phyloP scores from a whole-genome alignment of 1,140 invertebrate species.

The Cydia strobilella region DNA sequence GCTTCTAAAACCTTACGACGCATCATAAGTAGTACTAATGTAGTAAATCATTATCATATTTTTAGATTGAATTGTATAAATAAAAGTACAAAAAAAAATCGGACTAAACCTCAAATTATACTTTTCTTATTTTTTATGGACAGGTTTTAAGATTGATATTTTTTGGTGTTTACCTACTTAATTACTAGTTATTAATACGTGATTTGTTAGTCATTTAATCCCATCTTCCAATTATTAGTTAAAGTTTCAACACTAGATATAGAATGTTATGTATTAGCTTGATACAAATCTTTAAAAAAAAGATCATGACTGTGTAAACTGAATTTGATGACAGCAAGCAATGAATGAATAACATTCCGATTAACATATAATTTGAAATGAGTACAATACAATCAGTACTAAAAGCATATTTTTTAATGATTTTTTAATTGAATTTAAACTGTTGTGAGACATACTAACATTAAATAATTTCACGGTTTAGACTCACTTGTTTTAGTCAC shows the following conservation, averaged over 20 bases:
- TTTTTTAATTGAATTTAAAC: no score
- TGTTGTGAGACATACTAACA: no score
- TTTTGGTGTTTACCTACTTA: background rate
- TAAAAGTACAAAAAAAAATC: background rate
- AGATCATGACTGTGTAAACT: slow-evolving; percentile 15
- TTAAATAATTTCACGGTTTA: no score
- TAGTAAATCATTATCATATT: background rate
- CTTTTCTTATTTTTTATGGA: background rate
- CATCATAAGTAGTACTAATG: background rate
- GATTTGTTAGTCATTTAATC: slow-evolving; percentile 62
- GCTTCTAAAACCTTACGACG: background rate
- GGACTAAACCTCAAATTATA: background rate
- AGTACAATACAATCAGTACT: slow-evolving; percentile 33
- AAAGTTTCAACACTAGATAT: slow-evolving; percentile 59
- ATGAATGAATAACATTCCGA: slow-evolving; percentile 41
- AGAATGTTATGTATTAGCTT: slow-evolving; percentile 71
- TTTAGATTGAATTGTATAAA: background rate
- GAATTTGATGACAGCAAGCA: slow-evolving; percentile 50
- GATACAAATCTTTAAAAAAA: slow-evolving; percentile 47
- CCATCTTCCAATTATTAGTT: slow-evolving; percentile 73
- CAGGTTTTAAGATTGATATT: background rate
- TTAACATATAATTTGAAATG: slow-evolving; percentile 24
- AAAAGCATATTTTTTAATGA: slow-evolving; percentile 10
- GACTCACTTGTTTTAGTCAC: no score
- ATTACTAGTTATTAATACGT: slow-evolving; percentile 37